A percentile compares a stretch with the other conserved stretches of the same genome.
phyloP scores from a whole-genome alignment of 2,797 vertebrate species.

The Phyllotis vaccarum region DNA sequence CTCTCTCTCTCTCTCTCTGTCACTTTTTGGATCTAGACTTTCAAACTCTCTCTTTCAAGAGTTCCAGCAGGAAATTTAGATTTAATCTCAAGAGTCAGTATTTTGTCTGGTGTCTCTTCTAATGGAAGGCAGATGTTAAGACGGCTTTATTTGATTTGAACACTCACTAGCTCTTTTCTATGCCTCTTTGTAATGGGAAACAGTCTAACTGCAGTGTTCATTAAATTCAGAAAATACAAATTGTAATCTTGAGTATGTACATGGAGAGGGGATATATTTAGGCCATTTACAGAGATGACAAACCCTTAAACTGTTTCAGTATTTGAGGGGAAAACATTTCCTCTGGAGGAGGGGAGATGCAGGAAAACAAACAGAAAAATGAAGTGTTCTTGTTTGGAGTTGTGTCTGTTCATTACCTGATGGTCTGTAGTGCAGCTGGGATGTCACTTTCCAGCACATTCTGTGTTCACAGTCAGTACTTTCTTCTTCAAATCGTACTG shows the following conservation, averaged over 20 bases:
- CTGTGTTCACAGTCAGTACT: neutral
- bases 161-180: constrained; percentile 84
- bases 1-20: constrained; percentile 76
- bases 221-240: constrained; percentile 83
- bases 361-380: constrained; percentile 55
- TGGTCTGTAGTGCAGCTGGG: neutral
- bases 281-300: constrained; percentile 78
- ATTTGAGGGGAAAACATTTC: constrained; percentile 45
- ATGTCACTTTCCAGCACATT: constrained; percentile 27
- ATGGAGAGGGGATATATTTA: constrained; percentile 80
- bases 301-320: constrained; percentile 73
- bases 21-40: constrained; percentile 86
- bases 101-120: constrained; percentile 90
- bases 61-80: constrained; percentile 90
- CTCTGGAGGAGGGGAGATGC: neutral
- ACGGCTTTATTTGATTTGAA: constrained; percentile 86
- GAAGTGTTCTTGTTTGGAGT: neutral
- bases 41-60: constrained; percentile 83
- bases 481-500: neutral
- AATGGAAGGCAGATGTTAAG: constrained; percentile 89
- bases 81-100: constrained; percentile 89
- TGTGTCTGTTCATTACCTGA: neutral
- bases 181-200: constrained; percentile 87
- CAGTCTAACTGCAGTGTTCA: constrained; percentile 81
- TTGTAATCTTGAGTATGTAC: constrained; percentile 78